These are phyloP conservation scores for Anagrus nilaparvatae DNA, from an alignment of 1,140 invertebrate genomes.

Conservation along the genomic window DNA sequence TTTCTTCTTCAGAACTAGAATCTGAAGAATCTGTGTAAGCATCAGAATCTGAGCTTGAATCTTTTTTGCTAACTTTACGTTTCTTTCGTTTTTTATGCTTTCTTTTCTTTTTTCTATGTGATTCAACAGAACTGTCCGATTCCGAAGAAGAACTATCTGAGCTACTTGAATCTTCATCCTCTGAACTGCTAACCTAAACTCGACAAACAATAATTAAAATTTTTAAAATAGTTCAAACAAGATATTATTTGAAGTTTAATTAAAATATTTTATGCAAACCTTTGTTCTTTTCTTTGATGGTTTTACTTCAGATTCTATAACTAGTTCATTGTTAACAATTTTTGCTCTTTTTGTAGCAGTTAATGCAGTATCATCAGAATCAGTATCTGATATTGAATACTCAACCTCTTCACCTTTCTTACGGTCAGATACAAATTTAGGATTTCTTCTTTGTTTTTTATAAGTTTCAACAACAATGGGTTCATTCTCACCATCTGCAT, in stretches of 20 bases:
- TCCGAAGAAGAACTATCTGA: slow-evolving; percentile 26
- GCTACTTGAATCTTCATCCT: slow-evolving; percentile 30
- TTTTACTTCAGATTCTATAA: slow-evolving; percentile 26
- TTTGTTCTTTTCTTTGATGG: slow-evolving; percentile 25
- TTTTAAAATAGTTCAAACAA: no score
- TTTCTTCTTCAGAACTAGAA: slow-evolving; percentile 40
- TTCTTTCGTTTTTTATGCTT: slow-evolving; percentile 39
- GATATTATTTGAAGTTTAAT: no score
- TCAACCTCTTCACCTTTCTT: slow-evolving; percentile 60
- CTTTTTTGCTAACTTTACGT: slow-evolving; percentile 29
- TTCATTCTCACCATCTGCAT: slow-evolving; percentile 21
- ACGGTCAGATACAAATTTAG: slow-evolving; percentile 41
- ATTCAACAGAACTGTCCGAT: slow-evolving; percentile 37
- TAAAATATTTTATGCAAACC: no score
- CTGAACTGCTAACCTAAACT: slow-evolving; percentile 25
- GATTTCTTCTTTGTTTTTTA: slow-evolving; percentile 35
- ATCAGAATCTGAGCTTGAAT: slow-evolving; percentile 35
- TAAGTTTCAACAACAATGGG: not conserved
- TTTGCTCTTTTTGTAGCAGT: slow-evolving; percentile 27
- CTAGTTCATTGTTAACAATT: slow-evolving; percentile 23
- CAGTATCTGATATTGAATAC: slow-evolving; percentile 51
- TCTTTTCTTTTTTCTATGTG: slow-evolving; percentile 35
- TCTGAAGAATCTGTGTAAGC: slow-evolving; percentile 37
- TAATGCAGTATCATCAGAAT: slow-evolving; percentile 28
- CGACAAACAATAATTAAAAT: not conserved